A percentile compares a stretch with the other conserved stretches of the same genome.
phyloP scores from a whole-genome alignment of 92 coral and sea anemone genomes.

The Scolanthus callimorphus region DNA sequence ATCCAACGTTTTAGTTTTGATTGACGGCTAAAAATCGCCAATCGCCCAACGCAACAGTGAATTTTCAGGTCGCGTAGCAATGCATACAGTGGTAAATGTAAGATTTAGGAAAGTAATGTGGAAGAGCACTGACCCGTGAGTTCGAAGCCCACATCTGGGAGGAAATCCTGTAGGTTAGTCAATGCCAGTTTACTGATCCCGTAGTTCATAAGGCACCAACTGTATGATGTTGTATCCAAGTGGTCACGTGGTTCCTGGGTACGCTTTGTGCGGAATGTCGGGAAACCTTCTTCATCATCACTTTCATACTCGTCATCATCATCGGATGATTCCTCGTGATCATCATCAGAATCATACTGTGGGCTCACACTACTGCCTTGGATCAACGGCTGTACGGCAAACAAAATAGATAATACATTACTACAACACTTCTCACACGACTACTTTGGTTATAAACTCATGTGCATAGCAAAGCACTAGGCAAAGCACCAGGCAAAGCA shows the following conservation, averaged over 20 bases:
- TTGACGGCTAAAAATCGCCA: no score
- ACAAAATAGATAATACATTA: no score
- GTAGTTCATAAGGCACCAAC: constrained; percentile 95
- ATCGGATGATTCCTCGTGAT: constrained; percentile 54
- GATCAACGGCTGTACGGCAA: constrained; percentile 41
- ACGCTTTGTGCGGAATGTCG: constrained; percentile 35
- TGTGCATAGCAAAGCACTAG: no score
- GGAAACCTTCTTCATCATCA: constrained; percentile 60
- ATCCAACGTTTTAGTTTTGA: no score
- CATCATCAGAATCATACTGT: constrained; percentile 74
- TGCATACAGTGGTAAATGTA: no score
- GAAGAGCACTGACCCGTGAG: constrained; percentile 87
- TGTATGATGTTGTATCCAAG: constrained; percentile 78
- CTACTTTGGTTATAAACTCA: no score
- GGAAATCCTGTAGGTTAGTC: constrained; percentile 62
- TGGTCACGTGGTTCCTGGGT: constrained; percentile 79
- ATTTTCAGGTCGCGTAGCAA: no score
- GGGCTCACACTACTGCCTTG: constrained; percentile 29
- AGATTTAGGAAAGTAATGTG: no score
- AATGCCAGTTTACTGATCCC: constrained; percentile 79
- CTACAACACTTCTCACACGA: no score
- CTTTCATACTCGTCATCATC: constrained; percentile 65
- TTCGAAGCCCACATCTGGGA: constrained; percentile 93
- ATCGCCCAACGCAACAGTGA: no score
- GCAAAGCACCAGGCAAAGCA: no score